These are phyloP conservation scores for Marronus borbonicus DNA, from an alignment of 2,888 invertebrate species.

Conservation along the genomic window DNA sequence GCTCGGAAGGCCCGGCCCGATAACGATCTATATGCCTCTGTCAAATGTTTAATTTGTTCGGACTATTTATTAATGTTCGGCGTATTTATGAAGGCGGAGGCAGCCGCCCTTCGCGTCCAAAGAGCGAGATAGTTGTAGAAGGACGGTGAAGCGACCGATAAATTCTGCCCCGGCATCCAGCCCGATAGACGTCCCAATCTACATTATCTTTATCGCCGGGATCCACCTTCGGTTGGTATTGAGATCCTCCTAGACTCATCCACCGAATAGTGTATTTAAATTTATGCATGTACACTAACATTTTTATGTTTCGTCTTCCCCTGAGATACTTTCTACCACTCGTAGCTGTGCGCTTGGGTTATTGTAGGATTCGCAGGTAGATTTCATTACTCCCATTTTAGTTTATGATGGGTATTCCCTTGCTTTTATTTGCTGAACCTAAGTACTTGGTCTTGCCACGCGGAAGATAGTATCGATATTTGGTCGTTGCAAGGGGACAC, in stretches of 20 bases:
- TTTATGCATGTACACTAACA: not conserved
- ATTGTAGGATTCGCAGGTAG: too few species aligned
- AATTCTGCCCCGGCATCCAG: constrained; percentile 58
- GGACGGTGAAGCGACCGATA: constrained; percentile 54
- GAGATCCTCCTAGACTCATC: constrained; percentile 6
- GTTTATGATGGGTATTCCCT: too few species aligned
- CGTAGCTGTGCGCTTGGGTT: too few species aligned
- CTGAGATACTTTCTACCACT: too few species aligned
- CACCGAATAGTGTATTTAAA: not conserved
- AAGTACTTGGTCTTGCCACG: too few species aligned
- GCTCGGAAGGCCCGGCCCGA: constrained; percentile 62
- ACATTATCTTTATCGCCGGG: constrained; percentile 52
- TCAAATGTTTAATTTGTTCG: constrained; percentile 67
- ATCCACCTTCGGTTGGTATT: constrained; percentile 20
- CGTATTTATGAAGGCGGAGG: constrained; percentile 62
- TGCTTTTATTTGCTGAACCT: too few species aligned
- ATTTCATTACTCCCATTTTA: too few species aligned
- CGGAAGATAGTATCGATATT: too few species aligned
- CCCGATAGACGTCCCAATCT: constrained; percentile 59
- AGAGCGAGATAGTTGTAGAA: constrained; percentile 46
- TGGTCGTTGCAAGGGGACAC: too few species aligned
- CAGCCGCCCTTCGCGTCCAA: constrained; percentile 60
- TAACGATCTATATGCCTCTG: constrained; percentile 66
- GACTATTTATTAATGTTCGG: constrained; percentile 67
- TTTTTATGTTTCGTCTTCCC: too few species aligned